Evolutionary conservation across 1,140 invertebrate genomes (phyloP).

Genomic region (Homalodisca vitripennis): DNA sequence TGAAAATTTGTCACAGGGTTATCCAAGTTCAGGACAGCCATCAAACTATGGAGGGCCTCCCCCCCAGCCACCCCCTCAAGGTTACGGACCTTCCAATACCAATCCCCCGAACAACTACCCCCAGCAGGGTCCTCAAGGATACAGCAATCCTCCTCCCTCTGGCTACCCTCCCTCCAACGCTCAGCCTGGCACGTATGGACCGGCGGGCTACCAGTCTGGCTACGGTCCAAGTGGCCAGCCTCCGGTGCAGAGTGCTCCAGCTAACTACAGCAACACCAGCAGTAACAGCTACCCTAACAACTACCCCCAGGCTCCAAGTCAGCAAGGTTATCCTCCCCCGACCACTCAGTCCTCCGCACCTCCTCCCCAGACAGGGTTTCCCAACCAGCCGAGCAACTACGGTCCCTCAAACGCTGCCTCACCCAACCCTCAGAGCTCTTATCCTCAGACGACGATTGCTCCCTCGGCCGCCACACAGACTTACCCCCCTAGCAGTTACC

Average conservation of each 20-base stretch:
- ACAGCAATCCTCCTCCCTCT: background rate
- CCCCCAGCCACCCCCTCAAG: slow-evolving; percentile 22
- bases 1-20: slow-evolving; percentile 17
- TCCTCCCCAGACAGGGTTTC: slow-evolving; percentile 25
- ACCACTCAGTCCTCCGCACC: slow-evolving; percentile 27
- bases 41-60: slow-evolving; percentile 13
- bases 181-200: slow-evolving; percentile 13
- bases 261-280: slow-evolving; percentile 19
- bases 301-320: slow-evolving; percentile 1
- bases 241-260: background rate
- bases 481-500: slow-evolving; percentile 31
- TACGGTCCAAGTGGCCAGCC: slow-evolving; percentile 13
- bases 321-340: slow-evolving; percentile 23
- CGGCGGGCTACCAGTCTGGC: background rate
- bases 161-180: slow-evolving; percentile 13
- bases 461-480: slow-evolving; percentile 37
- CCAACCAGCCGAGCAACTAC: slow-evolving; percentile 25
- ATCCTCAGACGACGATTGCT: slow-evolving; percentile 36
- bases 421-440: slow-evolving; percentile 34
- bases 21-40: slow-evolving; percentile 2
- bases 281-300: slow-evolving; percentile 17
- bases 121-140: background rate
- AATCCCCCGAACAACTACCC: background rate
- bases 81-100: slow-evolving; percentile 3
- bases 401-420: slow-evolving; percentile 28